These are phyloP conservation scores for Eciton burchellii DNA, from an alignment of 1,140 invertebrate genomes.

Conservation along the genomic window DNA sequence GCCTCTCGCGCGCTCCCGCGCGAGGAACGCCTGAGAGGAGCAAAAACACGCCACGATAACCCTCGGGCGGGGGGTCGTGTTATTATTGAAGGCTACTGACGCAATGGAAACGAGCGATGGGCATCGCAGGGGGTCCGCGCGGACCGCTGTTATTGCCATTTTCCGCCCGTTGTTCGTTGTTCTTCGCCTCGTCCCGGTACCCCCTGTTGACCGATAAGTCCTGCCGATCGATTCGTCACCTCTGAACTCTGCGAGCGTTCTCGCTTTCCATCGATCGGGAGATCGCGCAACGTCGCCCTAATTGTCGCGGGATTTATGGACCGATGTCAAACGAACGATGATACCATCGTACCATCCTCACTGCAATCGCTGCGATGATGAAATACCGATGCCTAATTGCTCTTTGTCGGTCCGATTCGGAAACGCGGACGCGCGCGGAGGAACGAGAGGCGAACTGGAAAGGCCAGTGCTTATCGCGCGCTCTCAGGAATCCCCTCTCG, in stretches of 20 bases:
- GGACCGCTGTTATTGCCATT: slow-evolving; percentile 62
- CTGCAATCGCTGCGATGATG: slow-evolving; percentile 44
- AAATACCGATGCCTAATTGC: slow-evolving; percentile 55
- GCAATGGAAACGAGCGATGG: slow-evolving; percentile 66
- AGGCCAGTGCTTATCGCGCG: not conserved
- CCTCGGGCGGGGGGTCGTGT: slow-evolving; percentile 41
- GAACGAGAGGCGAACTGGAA: not conserved
- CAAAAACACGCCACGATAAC: slow-evolving; percentile 65
- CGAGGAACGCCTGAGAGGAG: slow-evolving; percentile 30
- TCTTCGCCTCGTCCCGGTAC: not conserved
- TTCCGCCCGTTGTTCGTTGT: slow-evolving; percentile 45
- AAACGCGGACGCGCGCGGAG: not conserved
- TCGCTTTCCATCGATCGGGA: not conserved
- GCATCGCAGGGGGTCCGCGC: slow-evolving; percentile 69
- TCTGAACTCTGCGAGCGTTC: not conserved
- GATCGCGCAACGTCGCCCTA: slow-evolving; percentile 12
- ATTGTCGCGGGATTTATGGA: slow-evolving; percentile 21
- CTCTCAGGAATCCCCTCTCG: not conserved
- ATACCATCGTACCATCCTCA: not conserved
- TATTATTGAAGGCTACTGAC: slow-evolving; percentile 64
- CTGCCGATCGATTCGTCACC: too few species aligned
- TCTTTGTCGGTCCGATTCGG: not conserved
- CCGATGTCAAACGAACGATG: slow-evolving; percentile 33
- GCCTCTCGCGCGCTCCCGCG: slow-evolving; percentile 14
- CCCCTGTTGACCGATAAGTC: slow-evolving; percentile 12